Conservation (phyloP, 2,797 vertebrate species). For the Antrozous pallidus region DNA sequence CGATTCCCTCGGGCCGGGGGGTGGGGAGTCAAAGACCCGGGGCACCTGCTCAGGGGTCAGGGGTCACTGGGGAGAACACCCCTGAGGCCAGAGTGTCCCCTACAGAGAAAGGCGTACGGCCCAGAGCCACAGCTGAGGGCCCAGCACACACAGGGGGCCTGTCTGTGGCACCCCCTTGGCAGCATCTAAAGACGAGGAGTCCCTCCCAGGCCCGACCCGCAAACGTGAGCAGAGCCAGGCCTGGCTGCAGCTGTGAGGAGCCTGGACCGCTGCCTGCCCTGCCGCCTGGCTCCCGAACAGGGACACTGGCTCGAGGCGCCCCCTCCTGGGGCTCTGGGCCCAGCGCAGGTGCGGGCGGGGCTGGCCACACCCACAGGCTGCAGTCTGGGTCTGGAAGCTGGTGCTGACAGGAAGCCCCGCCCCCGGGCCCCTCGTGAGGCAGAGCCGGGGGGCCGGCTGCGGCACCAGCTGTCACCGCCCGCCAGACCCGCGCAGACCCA, state of each 20-base stretch:
- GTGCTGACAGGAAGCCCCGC: too few species aligned
- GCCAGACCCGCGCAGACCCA: background rate
- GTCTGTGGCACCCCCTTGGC: too few species aligned
- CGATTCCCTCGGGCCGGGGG: fast-evolving
- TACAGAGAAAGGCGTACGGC: too few species aligned
- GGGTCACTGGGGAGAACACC: background rate
- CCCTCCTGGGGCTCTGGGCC: background rate
- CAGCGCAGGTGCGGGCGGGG: background rate
- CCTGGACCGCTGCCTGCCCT: background rate
- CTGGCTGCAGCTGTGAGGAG: background rate
- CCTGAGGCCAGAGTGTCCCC: background rate
- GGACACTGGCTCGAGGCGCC: background rate
- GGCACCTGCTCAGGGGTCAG: background rate
- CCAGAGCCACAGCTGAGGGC: background rate
- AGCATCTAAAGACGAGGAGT: fast-evolving
- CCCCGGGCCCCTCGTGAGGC: too few species aligned
- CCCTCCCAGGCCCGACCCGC: background rate
- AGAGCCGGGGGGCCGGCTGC: background rate
- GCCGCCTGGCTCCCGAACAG: background rate
- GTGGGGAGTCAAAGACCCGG: background rate
- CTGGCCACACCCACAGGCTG: background rate
- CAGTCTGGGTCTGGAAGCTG: too few species aligned
- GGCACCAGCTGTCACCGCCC: background rate
- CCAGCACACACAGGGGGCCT: background rate
- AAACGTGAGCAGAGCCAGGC: too few species aligned